Evolutionary conservation across 2,113 vertebrate genomes (phyloP).

Genomic region (Rana temporaria): DNA sequence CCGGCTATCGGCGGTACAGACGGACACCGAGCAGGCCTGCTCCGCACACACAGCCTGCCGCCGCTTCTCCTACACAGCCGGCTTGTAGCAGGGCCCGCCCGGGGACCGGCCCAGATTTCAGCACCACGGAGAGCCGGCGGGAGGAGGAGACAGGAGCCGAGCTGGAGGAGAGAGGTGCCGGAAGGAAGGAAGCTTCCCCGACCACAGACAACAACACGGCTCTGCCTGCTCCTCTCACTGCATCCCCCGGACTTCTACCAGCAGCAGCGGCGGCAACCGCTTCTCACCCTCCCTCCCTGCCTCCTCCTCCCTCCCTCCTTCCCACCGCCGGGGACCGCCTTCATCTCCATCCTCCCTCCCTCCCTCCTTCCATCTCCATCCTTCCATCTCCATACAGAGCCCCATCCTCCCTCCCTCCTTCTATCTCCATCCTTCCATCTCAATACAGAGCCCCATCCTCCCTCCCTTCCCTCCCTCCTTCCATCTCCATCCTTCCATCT

Average conservation of each 20-base stretch:
- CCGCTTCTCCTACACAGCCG: constrained; percentile 11
- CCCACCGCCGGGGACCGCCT: background rate
- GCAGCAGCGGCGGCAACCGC: background rate
- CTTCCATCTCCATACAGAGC: too few relatives aligned
- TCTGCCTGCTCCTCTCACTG: constrained; percentile 45
- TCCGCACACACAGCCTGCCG: too few relatives aligned
- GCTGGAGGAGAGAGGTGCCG: background rate
- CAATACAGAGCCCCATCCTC: too few relatives aligned
- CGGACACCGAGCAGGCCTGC: background rate
- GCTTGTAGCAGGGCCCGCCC: background rate
- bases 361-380: background rate
- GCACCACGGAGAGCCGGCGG: constrained; percentile 47
- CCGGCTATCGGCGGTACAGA: background rate
- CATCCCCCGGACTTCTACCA: constrained; percentile 29
- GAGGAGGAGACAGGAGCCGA: background rate
- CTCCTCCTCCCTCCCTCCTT: background rate
- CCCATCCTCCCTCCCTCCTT: too few relatives aligned
- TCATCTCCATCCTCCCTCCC: background rate
- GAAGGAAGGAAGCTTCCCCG: background rate
- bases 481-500: background rate
- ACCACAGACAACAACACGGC: too few relatives aligned
- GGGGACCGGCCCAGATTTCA: constrained; percentile 14
- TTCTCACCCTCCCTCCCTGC: background rate
- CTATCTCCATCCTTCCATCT: background rate
- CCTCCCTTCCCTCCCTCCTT: background rate